A percentile compares a stretch with the other conserved stretches of the same genome.
These are phyloP conservation scores for Eptesicus fuscus DNA, from an alignment of 2,113 vertebrate species.

Conservation along the genomic window DNA sequence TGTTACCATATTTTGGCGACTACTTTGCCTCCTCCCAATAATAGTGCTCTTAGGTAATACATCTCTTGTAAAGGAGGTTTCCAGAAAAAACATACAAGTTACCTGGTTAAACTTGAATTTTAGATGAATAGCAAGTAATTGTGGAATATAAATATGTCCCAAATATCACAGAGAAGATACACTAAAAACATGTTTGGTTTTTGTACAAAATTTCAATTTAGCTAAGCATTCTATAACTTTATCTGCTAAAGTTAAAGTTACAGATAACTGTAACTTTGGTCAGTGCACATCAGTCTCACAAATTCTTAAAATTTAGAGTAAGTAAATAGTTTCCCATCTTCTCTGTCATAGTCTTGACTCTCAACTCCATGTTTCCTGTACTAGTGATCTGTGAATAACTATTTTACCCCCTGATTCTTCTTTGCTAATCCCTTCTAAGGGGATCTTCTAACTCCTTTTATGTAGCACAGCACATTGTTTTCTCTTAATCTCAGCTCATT, in stretches of 20 bases:
- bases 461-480: not conserved
- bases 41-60: not conserved
- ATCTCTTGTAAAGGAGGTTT: not conserved
- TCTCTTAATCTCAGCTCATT: slow-evolving; percentile 4
- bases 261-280: too few relatives aligned
- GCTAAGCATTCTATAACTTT: not conserved
- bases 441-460: not conserved
- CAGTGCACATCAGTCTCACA: too few relatives aligned
- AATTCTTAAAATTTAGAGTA: not conserved
- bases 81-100: not conserved
- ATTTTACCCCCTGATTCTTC: not conserved
- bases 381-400: not conserved
- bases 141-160: not conserved
- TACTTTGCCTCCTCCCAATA: not conserved
- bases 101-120: not conserved
- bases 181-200: not conserved
- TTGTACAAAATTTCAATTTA: not conserved
- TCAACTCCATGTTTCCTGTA: not conserved
- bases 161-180: too few relatives aligned
- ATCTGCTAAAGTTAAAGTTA: not conserved
- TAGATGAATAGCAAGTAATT: not conserved
- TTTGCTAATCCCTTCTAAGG: not conserved
- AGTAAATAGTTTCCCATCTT: not conserved
- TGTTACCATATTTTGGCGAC: not conserved
- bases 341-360: not conserved